Evolutionary conservation across 2,113 vertebrate genomes (phyloP), one percentile per base, ranked within the genome.

Genomic region (Perca schrenkii): DNA sequence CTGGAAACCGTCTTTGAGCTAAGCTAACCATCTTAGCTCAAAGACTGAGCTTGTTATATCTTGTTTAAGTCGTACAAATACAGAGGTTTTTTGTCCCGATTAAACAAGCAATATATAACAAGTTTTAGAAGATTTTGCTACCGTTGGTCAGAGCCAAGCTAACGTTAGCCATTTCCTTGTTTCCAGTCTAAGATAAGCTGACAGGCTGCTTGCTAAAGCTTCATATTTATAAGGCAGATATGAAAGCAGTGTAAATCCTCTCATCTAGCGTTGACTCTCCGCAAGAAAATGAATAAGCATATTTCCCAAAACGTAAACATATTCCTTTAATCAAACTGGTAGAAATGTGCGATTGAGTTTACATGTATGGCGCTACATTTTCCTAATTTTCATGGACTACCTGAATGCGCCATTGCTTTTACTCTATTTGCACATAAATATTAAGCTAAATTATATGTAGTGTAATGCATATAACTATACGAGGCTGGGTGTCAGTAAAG

Each of bases 371-470:
- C 8, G 1, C 36, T 14, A 7, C 6, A 1, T 77, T 65, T 57
- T 63, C 14, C 31, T n/a, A 7, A 49, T 66, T 60, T 53, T 36
- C 36, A 46, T 16, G 73, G 76, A 58, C 66, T 14, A 47, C 74
- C 73, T 61, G 36, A 78, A 75, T 57, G 50, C 54, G 2, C 80
- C 74, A 52, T 63, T 69, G 85, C 19, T 72, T 63, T 76, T 52
- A 67, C 36, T 86, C 75, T 77, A 79, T 92, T 93, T 93, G 93
- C 91, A 91, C 90, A 88, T 79, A 52, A 65, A 87, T 74, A 52
- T 63, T 28, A 85, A 79, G 82, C 80, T 87, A 52, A 85, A 83
- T 60, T 21, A 62, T 50, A 77, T 63, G 62, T 85, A 82, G 77
- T 79, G 22, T 74, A 19, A 69, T 74, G 56, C 73, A 71, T 60